phyloP scores from a whole-genome alignment of 2,888 invertebrate genomes.

The Orchestes rusci region DNA sequence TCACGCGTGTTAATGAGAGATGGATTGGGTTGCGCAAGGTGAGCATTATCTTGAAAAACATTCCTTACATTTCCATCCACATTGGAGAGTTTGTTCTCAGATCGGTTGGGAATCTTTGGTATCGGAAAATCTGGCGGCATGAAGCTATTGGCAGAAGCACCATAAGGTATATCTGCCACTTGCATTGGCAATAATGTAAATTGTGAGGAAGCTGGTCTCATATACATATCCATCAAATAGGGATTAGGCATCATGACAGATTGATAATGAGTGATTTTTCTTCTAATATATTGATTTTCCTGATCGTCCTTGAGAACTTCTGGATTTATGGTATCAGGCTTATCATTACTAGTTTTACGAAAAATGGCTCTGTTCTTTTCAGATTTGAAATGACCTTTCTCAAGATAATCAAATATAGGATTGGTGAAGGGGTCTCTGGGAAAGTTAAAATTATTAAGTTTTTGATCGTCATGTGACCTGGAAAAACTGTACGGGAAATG shows the following conservation, averaged over 20 bases:
- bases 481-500: slow-evolving; percentile 33
- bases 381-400: slow-evolving; percentile 12
- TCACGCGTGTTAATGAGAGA: background rate
- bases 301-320: slow-evolving; percentile 31
- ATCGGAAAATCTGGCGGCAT: no score
- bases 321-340: slow-evolving; percentile 26
- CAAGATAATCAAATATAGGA: slow-evolving; percentile 37
- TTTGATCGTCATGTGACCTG: slow-evolving; percentile 24
- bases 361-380: background rate
- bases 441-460: slow-evolving; percentile 33
- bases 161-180: background rate
- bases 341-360: no score
- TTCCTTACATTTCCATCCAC: background rate
- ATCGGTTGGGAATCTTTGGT: background rate
- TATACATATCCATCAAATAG: slow-evolving; percentile 6
- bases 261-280: slow-evolving; percentile 42
- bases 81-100: background rate
- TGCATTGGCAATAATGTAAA: background rate
- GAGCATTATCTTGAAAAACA: background rate
- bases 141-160: background rate
- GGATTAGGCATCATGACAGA: slow-evolving; percentile 32
- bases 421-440: slow-evolving; percentile 34
- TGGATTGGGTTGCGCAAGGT: background rate
- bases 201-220: background rate
- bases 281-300: slow-evolving; percentile 36